phyloP scores from a whole-genome alignment of 2,888 invertebrate genomes.

The Caenorhabditis drosophilae region DNA sequence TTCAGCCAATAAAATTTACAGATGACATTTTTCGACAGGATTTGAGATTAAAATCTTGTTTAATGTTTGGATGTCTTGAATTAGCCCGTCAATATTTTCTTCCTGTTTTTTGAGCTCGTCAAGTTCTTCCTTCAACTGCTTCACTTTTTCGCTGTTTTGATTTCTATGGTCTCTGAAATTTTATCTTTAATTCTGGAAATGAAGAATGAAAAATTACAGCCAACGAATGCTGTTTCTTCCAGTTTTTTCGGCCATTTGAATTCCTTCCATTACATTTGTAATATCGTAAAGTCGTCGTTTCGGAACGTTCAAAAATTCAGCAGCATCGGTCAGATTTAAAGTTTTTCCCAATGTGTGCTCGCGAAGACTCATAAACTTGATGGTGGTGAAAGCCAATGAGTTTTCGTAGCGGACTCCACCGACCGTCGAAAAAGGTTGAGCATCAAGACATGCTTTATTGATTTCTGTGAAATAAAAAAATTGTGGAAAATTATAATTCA shows the following conservation, averaged over 20 bases:
- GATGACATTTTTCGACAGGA: background rate
- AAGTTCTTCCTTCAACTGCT: background rate
- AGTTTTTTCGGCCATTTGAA: constrained; percentile 65
- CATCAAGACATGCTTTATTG: no score
- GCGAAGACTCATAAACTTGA: background rate
- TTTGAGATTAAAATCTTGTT: background rate
- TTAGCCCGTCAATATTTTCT: background rate
- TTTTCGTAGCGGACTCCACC: background rate
- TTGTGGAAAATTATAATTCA: no score
- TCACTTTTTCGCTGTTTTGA: background rate
- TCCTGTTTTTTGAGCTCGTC: background rate
- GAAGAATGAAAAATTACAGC: constrained; percentile 32
- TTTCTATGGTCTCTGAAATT: background rate
- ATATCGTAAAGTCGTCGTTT: constrained; percentile 52
- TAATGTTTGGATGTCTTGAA: background rate
- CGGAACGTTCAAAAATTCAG: constrained; percentile 56
- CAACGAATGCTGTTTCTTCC: constrained; percentile 66
- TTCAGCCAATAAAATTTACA: no score
- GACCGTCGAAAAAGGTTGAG: no score
- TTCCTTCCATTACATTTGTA: constrained; percentile 45
- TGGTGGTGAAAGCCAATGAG: background rate
- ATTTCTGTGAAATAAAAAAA: no score
- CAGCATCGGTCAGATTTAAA: constrained; percentile 67
- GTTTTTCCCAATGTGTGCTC: constrained; percentile 25
- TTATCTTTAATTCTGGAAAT: no score